Conservation (phyloP, 64 coral and sea anemone genomes). For the Porites australiensis region DNA sequence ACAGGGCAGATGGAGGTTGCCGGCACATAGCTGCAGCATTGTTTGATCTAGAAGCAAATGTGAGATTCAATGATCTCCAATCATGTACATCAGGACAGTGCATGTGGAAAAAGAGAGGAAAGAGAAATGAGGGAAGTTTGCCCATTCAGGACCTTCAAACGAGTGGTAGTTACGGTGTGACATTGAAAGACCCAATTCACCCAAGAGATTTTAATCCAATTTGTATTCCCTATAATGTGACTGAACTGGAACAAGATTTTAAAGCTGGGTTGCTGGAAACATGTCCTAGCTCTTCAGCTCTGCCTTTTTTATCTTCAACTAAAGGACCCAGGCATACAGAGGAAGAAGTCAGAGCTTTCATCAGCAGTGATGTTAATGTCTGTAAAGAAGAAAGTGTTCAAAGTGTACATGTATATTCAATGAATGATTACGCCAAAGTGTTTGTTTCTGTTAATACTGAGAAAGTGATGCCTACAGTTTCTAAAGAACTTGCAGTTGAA, state of each 20-base stretch:
- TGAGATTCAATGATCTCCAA: conserved; percentile 15
- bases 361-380: conserved; percentile 18
- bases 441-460: conserved; percentile 24
- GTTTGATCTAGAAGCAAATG: conserved; percentile 33
- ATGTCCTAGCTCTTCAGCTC: background rate
- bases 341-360: conserved; percentile 7
- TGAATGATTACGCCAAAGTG: conserved; percentile 14
- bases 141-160: conserved; percentile 19
- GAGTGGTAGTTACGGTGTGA: background rate
- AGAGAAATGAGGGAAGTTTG: conserved; percentile 25
- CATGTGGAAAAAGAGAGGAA: conserved; percentile 34
- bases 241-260: background rate
- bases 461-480: background rate
- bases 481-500: background rate
- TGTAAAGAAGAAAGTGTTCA: conserved; percentile 30
- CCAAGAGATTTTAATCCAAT: conserved; percentile 18
- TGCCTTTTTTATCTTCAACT: background rate
- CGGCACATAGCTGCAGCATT: conserved; percentile 15
- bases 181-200: background rate
- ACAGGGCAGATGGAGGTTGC: conserved; percentile 23
- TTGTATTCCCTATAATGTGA: background rate
- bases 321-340: background rate
- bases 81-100: conserved; percentile 30
- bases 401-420: conserved; percentile 40
- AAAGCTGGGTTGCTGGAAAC: conserved; percentile 23